Base-by-base conservation (phyloP, 2,797 vertebrate genomes). In the Taenioides sp. region DNA sequence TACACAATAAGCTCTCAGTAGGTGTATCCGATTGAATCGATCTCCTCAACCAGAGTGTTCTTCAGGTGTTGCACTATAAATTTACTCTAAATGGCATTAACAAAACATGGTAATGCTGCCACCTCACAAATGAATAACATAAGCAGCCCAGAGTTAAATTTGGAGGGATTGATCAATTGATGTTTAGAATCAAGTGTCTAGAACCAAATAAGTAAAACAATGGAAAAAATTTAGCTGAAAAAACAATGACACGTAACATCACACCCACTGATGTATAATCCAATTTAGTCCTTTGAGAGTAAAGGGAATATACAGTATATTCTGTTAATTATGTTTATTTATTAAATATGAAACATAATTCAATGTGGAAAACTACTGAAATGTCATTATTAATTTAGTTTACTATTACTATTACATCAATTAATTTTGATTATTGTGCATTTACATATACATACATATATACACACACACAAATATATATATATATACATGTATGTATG, bases 1-100 rank as follows among this genome's bases (percentile, higher is more conserved):
- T 86, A 73, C 73, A 79, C 84, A 75, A 88, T 86, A 68, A 89
- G 75, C 86, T 82, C 81, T 86, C 83, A 84, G 87, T 82, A 83
- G 77, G 77, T 83, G 78, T 62, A 87, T 87, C 90, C 79, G 72
- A 86, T 84, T 78, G 62, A 73, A 86, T 85, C 77, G 78, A 91
- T 92, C 71, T n/a, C 61, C 75, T n/a, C 28, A 58, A n/a, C 76
- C 20, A 34, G 74, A 50, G 34, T 69, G 67, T 73, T 71, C 73
- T 52, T 72, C 68, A 79, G 71, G 60, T 66, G 47, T 54, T 66
- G 65, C 65, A 52, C 65, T 31, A 52, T 66, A n/a, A 66, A 66
- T 66, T 31, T n/a, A 66, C 47, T 66, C 49, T 52, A 66, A 52
- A 66, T 66, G 47, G 27, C 49, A 66, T 66, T 52, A 66, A 40